These are phyloP conservation scores for Leuciscus waleckii DNA, from an alignment of 2,797 vertebrate genomes.

Conservation along the genomic window DNA sequence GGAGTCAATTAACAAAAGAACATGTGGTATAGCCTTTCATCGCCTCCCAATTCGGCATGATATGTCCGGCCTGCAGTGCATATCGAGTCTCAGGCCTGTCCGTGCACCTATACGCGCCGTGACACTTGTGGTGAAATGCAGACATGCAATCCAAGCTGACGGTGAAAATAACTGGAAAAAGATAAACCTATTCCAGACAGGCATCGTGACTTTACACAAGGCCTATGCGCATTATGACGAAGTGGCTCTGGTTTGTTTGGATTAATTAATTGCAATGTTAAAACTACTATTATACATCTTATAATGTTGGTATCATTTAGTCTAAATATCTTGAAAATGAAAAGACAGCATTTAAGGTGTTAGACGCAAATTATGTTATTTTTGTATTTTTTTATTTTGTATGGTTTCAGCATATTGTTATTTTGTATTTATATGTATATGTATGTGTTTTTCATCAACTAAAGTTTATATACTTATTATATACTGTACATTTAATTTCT, in stretches of 20 bases:
- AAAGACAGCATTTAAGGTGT: background rate
- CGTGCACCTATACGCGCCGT: slow-evolving; percentile 42
- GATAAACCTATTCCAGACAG: slow-evolving; percentile 14
- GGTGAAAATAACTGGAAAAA: slow-evolving; percentile 43
- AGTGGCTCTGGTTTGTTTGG: background rate
- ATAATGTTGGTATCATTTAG: background rate
- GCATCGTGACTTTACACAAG: background rate
- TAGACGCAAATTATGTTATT: no score
- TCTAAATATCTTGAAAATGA: background rate
- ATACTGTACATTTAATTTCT: background rate
- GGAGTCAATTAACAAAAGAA: slow-evolving; percentile 66
- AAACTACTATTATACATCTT: background rate
- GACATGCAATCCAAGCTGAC: slow-evolving; percentile 56
- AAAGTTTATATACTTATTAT: no score
- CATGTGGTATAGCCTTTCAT: slow-evolving; percentile 60
- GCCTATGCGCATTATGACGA: background rate
- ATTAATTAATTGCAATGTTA: background rate
- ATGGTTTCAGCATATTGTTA: background rate
- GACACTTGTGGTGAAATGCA: slow-evolving; percentile 63
- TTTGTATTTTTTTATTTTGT: background rate
- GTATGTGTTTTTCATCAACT: background rate
- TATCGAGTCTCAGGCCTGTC: slow-evolving; percentile 56
- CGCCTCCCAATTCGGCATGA: slow-evolving; percentile 41
- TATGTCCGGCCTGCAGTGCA: slow-evolving; percentile 53
- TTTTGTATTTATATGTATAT: background rate